Base-by-base conservation (phyloP, 2,113 vertebrate genomes). In the Corydoras sp. region DNA sequence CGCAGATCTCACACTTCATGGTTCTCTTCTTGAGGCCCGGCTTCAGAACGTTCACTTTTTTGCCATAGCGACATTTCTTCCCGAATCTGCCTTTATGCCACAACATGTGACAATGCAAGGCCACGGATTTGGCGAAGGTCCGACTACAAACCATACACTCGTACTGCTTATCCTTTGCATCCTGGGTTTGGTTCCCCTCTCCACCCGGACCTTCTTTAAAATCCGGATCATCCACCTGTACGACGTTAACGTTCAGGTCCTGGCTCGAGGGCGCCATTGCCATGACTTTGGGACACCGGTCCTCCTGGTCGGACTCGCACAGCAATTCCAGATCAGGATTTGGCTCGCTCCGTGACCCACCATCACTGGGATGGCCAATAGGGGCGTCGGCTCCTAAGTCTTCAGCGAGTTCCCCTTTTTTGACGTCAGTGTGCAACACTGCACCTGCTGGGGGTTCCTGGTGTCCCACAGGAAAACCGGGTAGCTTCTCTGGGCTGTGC, bases 231-330 rank as follows among this genome's bases (percentile, higher is more conserved):
- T 88, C 84, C 71, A 90, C 75, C 55, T 89, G 80, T 12, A 89
- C 83, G 78, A 89, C 86, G 73, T 89, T 87, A 18, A 90, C 80
- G 81, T 88, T 83, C 64, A 85, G 78, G n/a, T 79, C 82, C 13
- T 82, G 68, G 72, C 85, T 85, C 12, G 71, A 78, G 56, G 80
- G 74, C 2, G 77, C 24, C 13, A 30, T 24, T 32, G 50, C 58
- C 2, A 60, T 8, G n/a, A 62, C 30, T 14, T 79, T 76, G 5
- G 11, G n/a, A 49, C 51, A 58, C 10, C 50, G 9, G 0, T 67
- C 71, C 14, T 89, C 88, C 67, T 86, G 87, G 71, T 90, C 87
- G 0, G 87, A 89, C 75, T 86, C 88, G 62, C 89, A 89, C 35
- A 85, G 68, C 35, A 88, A 77, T 77, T 88, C 87, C 0, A 88